Base-by-base conservation (phyloP, 2,888 invertebrate genomes). In the Acanthoscelides obtectus region DNA sequence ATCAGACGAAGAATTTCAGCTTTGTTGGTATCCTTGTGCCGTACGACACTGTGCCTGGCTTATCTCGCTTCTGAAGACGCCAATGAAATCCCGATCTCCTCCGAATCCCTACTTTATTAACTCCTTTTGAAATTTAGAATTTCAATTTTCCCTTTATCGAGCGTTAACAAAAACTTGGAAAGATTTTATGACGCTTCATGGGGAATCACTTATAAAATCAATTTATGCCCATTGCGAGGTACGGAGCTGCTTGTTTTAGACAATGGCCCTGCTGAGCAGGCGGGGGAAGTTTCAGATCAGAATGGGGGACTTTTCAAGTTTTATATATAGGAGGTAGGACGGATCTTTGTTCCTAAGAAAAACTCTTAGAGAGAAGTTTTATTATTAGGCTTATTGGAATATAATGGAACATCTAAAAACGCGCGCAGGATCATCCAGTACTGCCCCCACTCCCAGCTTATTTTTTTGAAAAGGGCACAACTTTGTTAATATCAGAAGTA, bases 111-210 rank as follows among this genome's bases (percentile, higher is more conserved):
- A 74, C 73, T 75, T 76, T 75, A 76, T 76, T 72, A 83, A 83
- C 81, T 82, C 82, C 80, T 83, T 68, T 83, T 80, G 81, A 82
- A 83, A 83, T 79, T 81, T 82, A 79, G 81, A 84, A 83, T 84
- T 84, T 83, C 83, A 84, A 84, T 84, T 84, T 84, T 81, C 81
- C 76, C 80, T 81, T 83, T 84, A 84, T 84, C 83, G 83, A 80
- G 12, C 45, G 45, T 45, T 45, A 45, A 45, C 45, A 45, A 45
- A 45, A 45, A 45, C 45, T 45, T 45, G 17, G 45, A 12, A 45
- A 45, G 45, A 45, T 45, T 45, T 45, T 12, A 45, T 45, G 45
- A 12, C 45, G 45, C 17, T 45, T 45, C 45, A 45, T 45, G 45
- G 45, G 45, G 17, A 45, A 45, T 45, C 45, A 45, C 45, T 45